Evolutionary conservation across 1,140 invertebrate genomes (phyloP).

Genomic region (Drosophila dunni): DNA sequence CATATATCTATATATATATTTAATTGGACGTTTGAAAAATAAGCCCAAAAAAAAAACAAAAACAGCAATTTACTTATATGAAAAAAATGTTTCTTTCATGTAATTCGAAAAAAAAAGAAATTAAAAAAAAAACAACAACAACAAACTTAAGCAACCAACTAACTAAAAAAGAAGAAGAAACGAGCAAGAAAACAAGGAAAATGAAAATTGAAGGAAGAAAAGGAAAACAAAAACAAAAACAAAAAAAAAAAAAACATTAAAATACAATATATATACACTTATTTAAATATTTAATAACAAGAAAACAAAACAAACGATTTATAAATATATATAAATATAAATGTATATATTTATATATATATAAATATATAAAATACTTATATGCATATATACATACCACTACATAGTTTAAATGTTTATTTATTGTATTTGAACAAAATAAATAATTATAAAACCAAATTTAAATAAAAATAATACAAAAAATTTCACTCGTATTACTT

Average conservation of each 20-base stretch:
- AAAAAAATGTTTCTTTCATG: conserved; percentile 54
- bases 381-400: conserved; percentile 74
- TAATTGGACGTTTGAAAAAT: conserved; percentile 55
- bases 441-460: conserved; percentile 71
- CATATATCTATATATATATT: conserved; percentile 53
- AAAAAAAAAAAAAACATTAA: conserved; percentile 25
- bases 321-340: conserved; percentile 27
- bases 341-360: conserved; percentile 24
- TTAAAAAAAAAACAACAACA: conserved; percentile 15
- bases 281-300: conserved; percentile 71
- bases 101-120: conserved; percentile 32
- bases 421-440: conserved; percentile 76
- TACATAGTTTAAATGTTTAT: conserved; percentile 82
- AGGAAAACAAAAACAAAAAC: not conserved
- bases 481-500: conserved; percentile 21
- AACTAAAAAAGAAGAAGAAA: conserved; percentile 28
- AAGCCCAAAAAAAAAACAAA: conserved; percentile 40
- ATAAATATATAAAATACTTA: conserved; percentile 29
- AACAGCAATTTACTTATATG: conserved; percentile 76
- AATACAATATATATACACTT: conserved; percentile 77
- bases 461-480: conserved; percentile 68
- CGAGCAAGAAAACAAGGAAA: conserved; percentile 48
- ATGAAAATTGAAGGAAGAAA: not conserved
- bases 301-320: conserved; percentile 31
- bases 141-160: conserved; percentile 42